A percentile compares a stretch with the other conserved stretches of the same genome.
These are phyloP conservation scores for Antrozous pallidus DNA, from an alignment of 2,797 vertebrate species.

Conservation along the genomic window DNA sequence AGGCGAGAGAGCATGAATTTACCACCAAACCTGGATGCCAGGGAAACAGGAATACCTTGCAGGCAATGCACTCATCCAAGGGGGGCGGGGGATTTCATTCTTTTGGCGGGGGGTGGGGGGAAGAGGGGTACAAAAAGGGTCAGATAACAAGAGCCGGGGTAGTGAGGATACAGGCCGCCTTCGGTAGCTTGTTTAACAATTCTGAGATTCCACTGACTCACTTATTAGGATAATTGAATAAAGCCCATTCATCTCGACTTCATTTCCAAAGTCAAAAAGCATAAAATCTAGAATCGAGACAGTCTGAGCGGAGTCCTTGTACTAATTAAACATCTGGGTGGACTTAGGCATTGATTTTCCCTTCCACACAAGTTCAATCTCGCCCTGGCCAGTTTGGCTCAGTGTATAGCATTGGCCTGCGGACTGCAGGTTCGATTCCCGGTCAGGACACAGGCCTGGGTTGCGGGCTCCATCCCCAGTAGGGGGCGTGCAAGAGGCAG, in stretches of 20 bases:
- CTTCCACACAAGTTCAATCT: neutral
- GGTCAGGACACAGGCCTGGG: too few species aligned
- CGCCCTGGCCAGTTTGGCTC: too few species aligned
- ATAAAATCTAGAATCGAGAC: neutral
- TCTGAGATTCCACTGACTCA: neutral
- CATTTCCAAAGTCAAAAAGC: neutral
- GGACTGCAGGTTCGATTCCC: too few species aligned
- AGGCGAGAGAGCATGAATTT: neutral
- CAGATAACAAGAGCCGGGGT: neutral
- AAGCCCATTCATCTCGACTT: neutral
- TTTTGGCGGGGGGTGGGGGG: fast-evolving
- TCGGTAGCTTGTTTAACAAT: neutral
- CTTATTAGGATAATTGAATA: neutral
- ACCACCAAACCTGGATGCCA: neutral
- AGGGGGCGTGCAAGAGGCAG: too few species aligned
- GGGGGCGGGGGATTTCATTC: neutral
- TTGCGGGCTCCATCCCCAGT: too few species aligned
- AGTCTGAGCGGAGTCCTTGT: neutral
- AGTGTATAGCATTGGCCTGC: too few species aligned
- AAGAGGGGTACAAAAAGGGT: neutral
- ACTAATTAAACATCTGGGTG: neutral
- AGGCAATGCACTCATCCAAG: neutral
- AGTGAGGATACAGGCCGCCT: neutral
- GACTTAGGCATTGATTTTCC: neutral
- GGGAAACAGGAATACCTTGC: neutral